These are phyloP conservation scores for Drosophila ustulata DNA, from an alignment of 2,888 invertebrate genomes.

Conservation along the genomic window DNA sequence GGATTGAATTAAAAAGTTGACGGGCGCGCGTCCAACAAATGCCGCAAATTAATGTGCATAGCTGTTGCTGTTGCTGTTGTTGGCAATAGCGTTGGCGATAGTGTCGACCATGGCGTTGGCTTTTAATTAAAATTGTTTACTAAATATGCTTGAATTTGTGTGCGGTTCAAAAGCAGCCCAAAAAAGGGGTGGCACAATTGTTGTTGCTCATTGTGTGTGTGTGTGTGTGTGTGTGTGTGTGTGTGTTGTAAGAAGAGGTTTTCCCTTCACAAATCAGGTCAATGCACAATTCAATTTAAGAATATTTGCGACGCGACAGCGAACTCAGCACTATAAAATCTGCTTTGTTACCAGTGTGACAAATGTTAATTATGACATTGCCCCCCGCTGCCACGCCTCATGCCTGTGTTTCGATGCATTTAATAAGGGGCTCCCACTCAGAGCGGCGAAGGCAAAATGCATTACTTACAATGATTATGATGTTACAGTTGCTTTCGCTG, in stretches of 20 bases:
- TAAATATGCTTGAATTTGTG: slow-evolving; percentile 75
- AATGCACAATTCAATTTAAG: slow-evolving; percentile 71
- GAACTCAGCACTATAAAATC: slow-evolving; percentile 43
- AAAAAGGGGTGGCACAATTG: slow-evolving; percentile 4
- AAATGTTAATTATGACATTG: slow-evolving; percentile 72
- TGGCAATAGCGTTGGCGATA: slow-evolving; percentile 16
- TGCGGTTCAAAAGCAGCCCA: slow-evolving; percentile 22
- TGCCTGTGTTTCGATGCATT: slow-evolving; percentile 56
- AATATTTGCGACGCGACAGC: slow-evolving; percentile 21
- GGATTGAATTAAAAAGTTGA: slow-evolving; percentile 80
- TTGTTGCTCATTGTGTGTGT: slow-evolving; percentile 22
- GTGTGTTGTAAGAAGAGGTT: slow-evolving; percentile 12
- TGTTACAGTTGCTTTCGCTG: slow-evolving; percentile 29
- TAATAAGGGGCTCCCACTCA: slow-evolving; percentile 56
- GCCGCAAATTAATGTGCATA: slow-evolving; percentile 76
- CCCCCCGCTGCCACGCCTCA: slow-evolving; percentile 1
- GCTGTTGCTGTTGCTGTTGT: slow-evolving; percentile 27
- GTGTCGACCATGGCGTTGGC: slow-evolving; percentile 44
- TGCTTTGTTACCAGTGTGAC: slow-evolving; percentile 61
- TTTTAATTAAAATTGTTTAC: slow-evolving; percentile 77
- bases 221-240: too few species aligned
- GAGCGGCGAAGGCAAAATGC: slow-evolving; percentile 63
- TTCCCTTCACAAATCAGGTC: slow-evolving; percentile 63
- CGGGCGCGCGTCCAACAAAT: slow-evolving; percentile 61
- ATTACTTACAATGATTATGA: slow-evolving; percentile 74